Base-by-base conservation (phyloP, 2,888 invertebrate species). In the Tortrix viridana region DNA sequence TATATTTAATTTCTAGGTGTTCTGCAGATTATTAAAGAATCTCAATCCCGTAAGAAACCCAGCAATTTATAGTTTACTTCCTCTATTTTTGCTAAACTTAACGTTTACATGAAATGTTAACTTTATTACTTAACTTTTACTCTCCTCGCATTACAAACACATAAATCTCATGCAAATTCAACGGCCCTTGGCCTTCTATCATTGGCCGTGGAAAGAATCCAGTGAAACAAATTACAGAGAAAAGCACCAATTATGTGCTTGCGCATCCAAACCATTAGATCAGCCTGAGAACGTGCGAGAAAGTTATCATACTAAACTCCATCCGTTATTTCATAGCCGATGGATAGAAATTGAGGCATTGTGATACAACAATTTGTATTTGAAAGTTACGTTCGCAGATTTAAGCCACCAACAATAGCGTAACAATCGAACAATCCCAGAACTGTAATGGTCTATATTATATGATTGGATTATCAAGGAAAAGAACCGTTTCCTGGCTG, bases 291-390 rank as follows among this genome's bases (percentile, higher is more conserved):
- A 58, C 50, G 71, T 71, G 70, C 76, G 75, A 79, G 84, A 85
- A 84, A 84, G 83, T 83, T 73, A 68, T 64, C 60, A 65, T 64
- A 69, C 62, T 66, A 66, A 69, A 74, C 78, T 79, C 72, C 73
- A 76, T 71, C 71, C 77, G 71, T 74, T 73, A 65, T 75, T 72
- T 77, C 74, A 74, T 72, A 52, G 44, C 68, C 67, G 68, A 68
- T 66, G 72, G 64, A 68, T 74, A 73, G 70, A 74, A 73, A 74
- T 53, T 32, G 47, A 46, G 41, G 63, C 58, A 63, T 63, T 63
- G 63, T 63, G 19, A 20, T 18, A 23, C 52, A 63, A 57, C 47
- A 58, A 58, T 41, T 56, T 38, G 44, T 38, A 57, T 62, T 56
- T 52, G 62, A 62, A 62, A 57, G 62, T 62, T 20, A 52, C 56